Percentiles rank a stretch among this genome's conserved stretches.
These are phyloP conservation scores for Limonius californicus DNA, from an alignment of 1,140 invertebrate genomes.

Conservation along the genomic window DNA sequence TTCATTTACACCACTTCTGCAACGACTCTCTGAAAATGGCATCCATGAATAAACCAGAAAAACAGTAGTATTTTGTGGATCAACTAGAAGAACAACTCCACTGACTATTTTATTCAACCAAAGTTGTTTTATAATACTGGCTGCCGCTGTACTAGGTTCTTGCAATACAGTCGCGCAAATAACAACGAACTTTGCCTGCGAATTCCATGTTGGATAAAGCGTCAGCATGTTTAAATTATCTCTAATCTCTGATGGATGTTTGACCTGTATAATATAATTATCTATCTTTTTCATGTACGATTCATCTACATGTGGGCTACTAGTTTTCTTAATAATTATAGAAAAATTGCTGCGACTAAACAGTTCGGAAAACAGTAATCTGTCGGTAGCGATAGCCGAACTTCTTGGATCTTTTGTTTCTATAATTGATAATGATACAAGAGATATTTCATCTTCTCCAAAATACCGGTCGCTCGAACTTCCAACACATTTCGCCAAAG, in stretches of 20 bases:
- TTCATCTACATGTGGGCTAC: background rate
- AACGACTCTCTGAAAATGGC: slow-evolving; percentile 29
- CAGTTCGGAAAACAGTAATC: slow-evolving; percentile 11
- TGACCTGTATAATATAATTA: slow-evolving; percentile 28
- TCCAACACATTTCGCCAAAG: slow-evolving; percentile 15
- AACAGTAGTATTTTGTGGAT: background rate
- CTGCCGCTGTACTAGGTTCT: slow-evolving; percentile 4
- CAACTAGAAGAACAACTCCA: slow-evolving; percentile 21
- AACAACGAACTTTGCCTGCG: slow-evolving; percentile 35
- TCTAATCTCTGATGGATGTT: slow-evolving; percentile 13
- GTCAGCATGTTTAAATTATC: slow-evolving; percentile 17
- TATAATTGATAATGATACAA: slow-evolving; percentile 6
- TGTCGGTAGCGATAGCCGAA: background rate
- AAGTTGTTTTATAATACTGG: slow-evolving; percentile 24
- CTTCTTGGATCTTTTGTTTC: background rate
- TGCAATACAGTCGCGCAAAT: slow-evolving; percentile 25
- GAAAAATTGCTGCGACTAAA: background rate
- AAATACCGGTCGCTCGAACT: background rate
- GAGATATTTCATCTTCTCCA: background rate
- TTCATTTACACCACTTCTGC: slow-evolving; percentile 22
- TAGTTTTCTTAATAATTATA: slow-evolving; percentile 1
- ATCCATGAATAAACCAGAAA: slow-evolving; percentile 33
- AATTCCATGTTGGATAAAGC: slow-evolving; percentile 29
- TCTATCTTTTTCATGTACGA: slow-evolving; percentile 3
- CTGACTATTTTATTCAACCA: slow-evolving; percentile 25